Evolutionary conservation across 2,888 invertebrate species (phyloP).

Genomic region (Phoronis australis): DNA sequence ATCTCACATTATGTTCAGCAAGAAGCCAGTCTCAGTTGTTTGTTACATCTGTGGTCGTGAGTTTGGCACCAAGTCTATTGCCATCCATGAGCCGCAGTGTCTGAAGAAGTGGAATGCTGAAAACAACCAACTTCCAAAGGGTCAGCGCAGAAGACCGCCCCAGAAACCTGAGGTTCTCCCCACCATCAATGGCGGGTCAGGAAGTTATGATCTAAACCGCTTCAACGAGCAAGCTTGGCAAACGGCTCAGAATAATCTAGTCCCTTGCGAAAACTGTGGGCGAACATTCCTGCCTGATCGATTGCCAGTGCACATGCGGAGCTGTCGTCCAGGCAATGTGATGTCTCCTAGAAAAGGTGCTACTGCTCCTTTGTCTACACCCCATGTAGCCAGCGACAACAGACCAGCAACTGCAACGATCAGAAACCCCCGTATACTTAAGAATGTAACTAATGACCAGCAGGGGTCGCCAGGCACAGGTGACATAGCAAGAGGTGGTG

Average conservation of each 20-base stretch:
- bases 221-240: slow-evolving; percentile 60
- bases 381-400: too few species aligned
- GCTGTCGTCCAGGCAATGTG: too few species aligned
- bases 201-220: too few species aligned
- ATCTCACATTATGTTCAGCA: too few species aligned
- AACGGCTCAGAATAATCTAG: slow-evolving; percentile 52
- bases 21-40: too few species aligned
- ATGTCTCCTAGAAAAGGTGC: slow-evolving; percentile 23
- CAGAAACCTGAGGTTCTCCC: slow-evolving; percentile 59
- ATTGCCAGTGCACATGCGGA: slow-evolving; percentile 61
- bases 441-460: too few species aligned
- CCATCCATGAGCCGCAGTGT: slow-evolving; percentile 66
- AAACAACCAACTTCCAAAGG: slow-evolving; percentile 59
- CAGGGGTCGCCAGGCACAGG: too few species aligned
- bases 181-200: too few species aligned
- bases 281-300: slow-evolving; percentile 67
- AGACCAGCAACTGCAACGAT: too few species aligned
- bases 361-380: too few species aligned
- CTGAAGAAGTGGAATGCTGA: slow-evolving; percentile 61
- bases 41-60: slow-evolving; percentile 66
- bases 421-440: too few species aligned
- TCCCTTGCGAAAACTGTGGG: slow-evolving; percentile 63
- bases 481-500: too few species aligned
- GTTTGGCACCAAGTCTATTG: slow-evolving; percentile 62
- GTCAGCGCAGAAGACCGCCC: slow-evolving; percentile 58